Percentiles rank a stretch among this genome's conserved stretches.
phyloP scores from a whole-genome alignment of 2,797 vertebrate genomes.

The Picus viridis region DNA sequence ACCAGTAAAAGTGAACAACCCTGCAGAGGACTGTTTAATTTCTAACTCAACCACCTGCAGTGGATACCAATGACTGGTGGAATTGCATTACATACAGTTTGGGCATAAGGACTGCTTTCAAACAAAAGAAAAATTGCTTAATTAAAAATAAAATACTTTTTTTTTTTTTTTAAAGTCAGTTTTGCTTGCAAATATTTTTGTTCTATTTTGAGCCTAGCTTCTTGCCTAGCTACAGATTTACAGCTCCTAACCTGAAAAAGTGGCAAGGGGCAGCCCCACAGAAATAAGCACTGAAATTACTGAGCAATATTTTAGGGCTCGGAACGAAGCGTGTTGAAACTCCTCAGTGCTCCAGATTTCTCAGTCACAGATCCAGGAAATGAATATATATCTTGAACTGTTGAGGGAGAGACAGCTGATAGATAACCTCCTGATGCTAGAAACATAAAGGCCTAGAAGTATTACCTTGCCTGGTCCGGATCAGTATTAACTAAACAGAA shows the following conservation, averaged over 20 bases:
- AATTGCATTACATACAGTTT: background rate
- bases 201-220: background rate
- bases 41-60: slow-evolving; percentile 9
- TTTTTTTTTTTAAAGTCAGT: background rate
- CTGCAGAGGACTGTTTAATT: background rate
- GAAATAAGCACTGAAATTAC: background rate
- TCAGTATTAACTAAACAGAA: background rate
- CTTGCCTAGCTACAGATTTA: background rate
- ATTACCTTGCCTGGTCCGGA: background rate
- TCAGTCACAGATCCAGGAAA: background rate
- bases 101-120: background rate
- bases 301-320: background rate
- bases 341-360: background rate
- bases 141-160: background rate
- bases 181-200: background rate
- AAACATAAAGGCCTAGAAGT: background rate
- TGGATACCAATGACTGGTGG: background rate
- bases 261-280: background rate
- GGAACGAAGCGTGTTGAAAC: background rate
- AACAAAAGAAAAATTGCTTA: background rate
- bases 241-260: background rate
- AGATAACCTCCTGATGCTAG: background rate
- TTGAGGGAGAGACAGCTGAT: background rate
- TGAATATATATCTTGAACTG: background rate
- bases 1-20: background rate